These are phyloP conservation scores for Apamea anceps DNA, from an alignment of 2,888 invertebrate genomes.

Conservation along the genomic window DNA sequence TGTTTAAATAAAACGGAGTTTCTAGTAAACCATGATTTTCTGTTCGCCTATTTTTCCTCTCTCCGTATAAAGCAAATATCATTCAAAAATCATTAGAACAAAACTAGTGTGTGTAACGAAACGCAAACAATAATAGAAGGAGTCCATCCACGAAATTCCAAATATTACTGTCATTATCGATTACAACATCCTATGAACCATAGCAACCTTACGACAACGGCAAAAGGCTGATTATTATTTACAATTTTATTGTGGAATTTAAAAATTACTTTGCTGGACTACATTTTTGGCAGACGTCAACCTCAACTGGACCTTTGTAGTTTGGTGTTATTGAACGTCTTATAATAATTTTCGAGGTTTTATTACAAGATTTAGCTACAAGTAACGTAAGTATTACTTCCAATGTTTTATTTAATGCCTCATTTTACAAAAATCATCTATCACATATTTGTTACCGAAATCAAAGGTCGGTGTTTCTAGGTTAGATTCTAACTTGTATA, in stretches of 20 bases:
- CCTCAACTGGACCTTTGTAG: conserved; percentile 12
- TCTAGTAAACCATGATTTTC: background rate
- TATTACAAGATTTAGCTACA: background rate
- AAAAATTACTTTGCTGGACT: background rate
- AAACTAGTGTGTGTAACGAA: conserved; percentile 9
- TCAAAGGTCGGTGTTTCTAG: conserved; percentile 45
- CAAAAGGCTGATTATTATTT: background rate
- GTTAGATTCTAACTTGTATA: conserved; percentile 45
- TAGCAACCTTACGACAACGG: accelerated
- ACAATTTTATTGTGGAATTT: background rate
- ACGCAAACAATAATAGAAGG: background rate
- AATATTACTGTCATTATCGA: background rate
- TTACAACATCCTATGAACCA: background rate
- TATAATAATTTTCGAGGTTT: background rate
- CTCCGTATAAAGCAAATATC: background rate
- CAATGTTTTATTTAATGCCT: background rate
- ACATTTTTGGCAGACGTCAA: conserved; percentile 36
- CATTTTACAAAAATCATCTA: background rate
- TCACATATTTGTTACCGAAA: background rate
- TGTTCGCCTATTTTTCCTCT: background rate
- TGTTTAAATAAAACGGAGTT: background rate
- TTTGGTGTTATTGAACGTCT: background rate
- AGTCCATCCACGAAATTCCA: background rate
- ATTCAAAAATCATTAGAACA: background rate
- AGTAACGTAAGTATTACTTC: conserved; percentile 23